Evolutionary conservation across 2,113 vertebrate genomes (phyloP).

Genomic region (Seriola quinqueradiata): DNA sequence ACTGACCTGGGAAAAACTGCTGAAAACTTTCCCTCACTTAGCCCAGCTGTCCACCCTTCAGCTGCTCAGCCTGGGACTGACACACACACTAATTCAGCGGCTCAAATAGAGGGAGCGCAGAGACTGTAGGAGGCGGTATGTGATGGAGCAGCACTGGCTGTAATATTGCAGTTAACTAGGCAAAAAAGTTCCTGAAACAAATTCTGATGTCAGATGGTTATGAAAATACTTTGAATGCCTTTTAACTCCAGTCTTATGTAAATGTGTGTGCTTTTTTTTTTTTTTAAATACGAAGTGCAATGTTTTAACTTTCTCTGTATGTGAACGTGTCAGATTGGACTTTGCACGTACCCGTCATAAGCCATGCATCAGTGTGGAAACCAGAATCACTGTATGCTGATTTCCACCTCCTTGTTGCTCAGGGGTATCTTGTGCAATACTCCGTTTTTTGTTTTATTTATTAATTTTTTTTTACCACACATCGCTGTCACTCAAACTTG

Average conservation of each 20-base stretch:
- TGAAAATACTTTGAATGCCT: constrained; percentile 55
- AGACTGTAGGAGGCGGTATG: constrained; percentile 17
- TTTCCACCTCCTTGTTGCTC: not conserved
- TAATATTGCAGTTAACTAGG: not conserved
- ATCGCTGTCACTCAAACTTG: constrained; percentile 18
- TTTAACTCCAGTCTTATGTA: constrained; percentile 28
- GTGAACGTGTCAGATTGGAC: constrained; percentile 2
- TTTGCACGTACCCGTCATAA: constrained; percentile 31
- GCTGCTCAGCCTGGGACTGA: constrained; percentile 95
- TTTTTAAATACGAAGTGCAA: constrained; percentile 28
- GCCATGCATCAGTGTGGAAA: not conserved
- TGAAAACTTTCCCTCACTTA: constrained; percentile 90
- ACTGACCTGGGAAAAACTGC: constrained; percentile 96
- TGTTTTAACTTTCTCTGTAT: constrained; percentile 19
- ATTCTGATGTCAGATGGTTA: constrained; percentile 19
- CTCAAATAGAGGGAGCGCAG: constrained; percentile 87
- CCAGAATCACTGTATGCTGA: constrained; percentile 9
- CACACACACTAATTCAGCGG: constrained; percentile 92
- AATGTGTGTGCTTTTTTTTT: constrained; percentile 5
- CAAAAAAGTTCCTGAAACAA: constrained; percentile 6
- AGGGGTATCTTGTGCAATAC: not conserved
- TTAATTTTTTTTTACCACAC: not conserved
- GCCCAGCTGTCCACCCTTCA: constrained; percentile 89
- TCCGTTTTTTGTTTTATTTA: not conserved
- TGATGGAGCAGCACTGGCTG: constrained; percentile 13